A percentile compares a stretch with the other conserved stretches of the same genome.
Evolutionary conservation across 2,797 vertebrate genomes (phyloP).

Genomic region (Luscinia luscinia): DNA sequence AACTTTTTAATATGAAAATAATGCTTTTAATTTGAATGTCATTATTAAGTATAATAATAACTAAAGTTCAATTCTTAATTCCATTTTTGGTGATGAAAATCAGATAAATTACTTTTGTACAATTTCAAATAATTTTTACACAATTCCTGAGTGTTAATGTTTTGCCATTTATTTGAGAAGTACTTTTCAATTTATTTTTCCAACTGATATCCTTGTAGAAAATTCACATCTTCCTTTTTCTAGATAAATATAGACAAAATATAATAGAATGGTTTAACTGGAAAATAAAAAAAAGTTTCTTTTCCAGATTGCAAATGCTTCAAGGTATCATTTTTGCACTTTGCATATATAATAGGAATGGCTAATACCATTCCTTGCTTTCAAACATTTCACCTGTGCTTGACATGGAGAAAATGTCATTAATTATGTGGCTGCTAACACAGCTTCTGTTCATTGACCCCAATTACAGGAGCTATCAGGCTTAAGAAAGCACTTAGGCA

Average conservation of each 20-base stretch:
- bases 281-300: background rate
- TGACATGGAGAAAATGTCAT: conserved; percentile 44
- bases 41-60: background rate
- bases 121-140: background rate
- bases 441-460: conserved; percentile 51
- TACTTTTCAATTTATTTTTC: background rate
- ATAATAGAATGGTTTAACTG: background rate
- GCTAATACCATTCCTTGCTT: conserved; percentile 46
- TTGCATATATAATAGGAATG: conserved; percentile 14
- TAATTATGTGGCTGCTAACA: conserved; percentile 17
- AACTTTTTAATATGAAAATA: background rate
- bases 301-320: background rate
- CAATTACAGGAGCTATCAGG: conserved; percentile 45
- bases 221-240: background rate
- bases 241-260: background rate
- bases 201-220: background rate
- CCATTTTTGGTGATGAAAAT: background rate
- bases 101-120: background rate
- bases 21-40: background rate
- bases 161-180: background rate
- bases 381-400: conserved; percentile 61
- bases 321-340: conserved; percentile 42
- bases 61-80: background rate
- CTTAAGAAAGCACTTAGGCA: conserved; percentile 44
- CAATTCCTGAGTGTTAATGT: background rate